A percentile compares a stretch with the other conserved stretches of the same genome.
phyloP scores from a whole-genome alignment of 2,113 vertebrate species.

The Phalacrocorax aristotelis region DNA sequence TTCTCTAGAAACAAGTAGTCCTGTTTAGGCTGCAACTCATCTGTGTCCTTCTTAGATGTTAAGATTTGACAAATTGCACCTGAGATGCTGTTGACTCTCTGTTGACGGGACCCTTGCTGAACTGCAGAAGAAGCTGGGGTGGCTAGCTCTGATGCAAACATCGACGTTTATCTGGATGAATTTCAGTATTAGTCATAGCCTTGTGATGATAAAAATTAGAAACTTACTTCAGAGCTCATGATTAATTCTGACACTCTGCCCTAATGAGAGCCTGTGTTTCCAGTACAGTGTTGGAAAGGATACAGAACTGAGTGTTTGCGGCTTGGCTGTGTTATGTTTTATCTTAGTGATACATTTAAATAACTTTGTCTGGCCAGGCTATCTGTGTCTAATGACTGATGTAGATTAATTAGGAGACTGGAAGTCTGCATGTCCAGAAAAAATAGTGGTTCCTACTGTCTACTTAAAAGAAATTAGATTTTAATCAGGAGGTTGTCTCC shows the following conservation, averaged over 20 bases:
- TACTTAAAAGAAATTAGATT: background rate
- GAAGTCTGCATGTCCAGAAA: conserved; percentile 12
- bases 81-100: background rate
- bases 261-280: background rate
- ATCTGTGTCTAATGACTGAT: background rate
- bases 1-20: background rate
- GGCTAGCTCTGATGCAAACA: background rate
- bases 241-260: background rate
- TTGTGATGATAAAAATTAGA: background rate
- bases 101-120: background rate
- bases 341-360: background rate
- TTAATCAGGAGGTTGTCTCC: conserved; percentile 14
- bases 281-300: background rate
- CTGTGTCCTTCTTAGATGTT: background rate
- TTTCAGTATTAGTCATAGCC: background rate
- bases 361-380: background rate
- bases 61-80: background rate
- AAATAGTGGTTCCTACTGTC: background rate
- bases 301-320: background rate
- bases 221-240: background rate
- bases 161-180: background rate
- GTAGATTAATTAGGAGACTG: conserved; percentile 32
- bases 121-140: background rate
- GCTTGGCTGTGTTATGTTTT: background rate
- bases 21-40: background rate